These are phyloP conservation scores for Athene cunicularia DNA, from an alignment of 2,113 vertebrate genomes.

Conservation along the genomic window DNA sequence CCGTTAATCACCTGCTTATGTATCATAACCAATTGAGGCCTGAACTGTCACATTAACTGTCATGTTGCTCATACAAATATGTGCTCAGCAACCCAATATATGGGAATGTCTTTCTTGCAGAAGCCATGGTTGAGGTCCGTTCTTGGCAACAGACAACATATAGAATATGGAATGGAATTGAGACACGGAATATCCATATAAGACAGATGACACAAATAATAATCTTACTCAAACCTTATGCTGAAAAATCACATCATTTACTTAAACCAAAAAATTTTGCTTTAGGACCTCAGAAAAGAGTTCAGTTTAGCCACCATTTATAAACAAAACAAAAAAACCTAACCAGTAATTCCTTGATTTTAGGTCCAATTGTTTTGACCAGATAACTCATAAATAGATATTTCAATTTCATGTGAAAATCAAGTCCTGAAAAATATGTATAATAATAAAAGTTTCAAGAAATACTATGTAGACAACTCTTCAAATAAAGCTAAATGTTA, in stretches of 20 bases:
- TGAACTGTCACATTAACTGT: neutral
- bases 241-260: neutral
- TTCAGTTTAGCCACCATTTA: neutral
- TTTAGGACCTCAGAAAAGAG: neutral
- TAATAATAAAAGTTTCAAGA: neutral
- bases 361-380: neutral
- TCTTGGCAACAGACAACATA: neutral
- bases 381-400: neutral
- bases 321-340: neutral
- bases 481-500: neutral
- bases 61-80: neutral
- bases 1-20: neutral
- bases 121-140: neutral
- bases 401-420: neutral
- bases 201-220: neutral
- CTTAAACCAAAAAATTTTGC: accelerated
- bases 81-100: neutral
- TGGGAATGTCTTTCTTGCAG: neutral
- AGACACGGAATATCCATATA: neutral
- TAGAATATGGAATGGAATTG: neutral
- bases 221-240: neutral
- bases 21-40: neutral
- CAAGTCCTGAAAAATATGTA: neutral
- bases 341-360: neutral
- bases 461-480: neutral